Evolutionary conservation across 2,888 invertebrate species (phyloP), one percentile per base, ranked within the genome.

Genomic region (Ethmia dodecea): DNA sequence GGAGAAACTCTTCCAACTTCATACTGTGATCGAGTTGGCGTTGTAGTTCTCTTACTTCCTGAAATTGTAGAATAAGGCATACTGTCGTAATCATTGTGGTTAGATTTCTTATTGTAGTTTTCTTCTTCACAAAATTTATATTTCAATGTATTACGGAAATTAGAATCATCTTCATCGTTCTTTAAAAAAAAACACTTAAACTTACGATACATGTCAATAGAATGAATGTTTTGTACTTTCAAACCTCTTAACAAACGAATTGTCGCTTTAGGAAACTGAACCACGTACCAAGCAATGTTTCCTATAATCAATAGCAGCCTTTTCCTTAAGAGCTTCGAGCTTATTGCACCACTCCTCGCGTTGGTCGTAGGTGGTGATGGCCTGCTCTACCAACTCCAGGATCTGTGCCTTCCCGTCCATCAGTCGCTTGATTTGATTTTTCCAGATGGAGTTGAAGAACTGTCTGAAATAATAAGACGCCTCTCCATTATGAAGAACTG

Each of bases 41-140:
- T 57, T 95, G 93, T 36, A 97, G 89, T 60, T 96, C 96, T 28
- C 95, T 90, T 88, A 96, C 95, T 83, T 96, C 96, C 83, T 92
- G 34, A 2, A 33, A 10, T 22, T 22, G 22, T 2, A 8, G 6
- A 18, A 9, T 1, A 18, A 8, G 18, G 9, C n/a, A n/a, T n/a
- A n/a, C n/a, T n/a, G n/a, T n/a, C n/a, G n/a, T n/a, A n/a, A n/a
- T n/a, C n/a, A n/a, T n/a, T n/a, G n/a, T n/a, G n/a, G n/a, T n/a
- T n/a, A n/a, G n/a, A n/a, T n/a, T n/a, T n/a, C n/a, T n/a, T n/a
- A n/a, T n/a, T n/a, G n/a, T n/a, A n/a, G n/a, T n/a, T n/a, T n/a
- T n/a, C n/a, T n/a, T n/a, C n/a, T n/a, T n/a, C n/a, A n/a, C n/a
- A n/a, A n/a, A n/a, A n/a, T n/a, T n/a, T n/a, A n/a, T n/a, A n/a